Conservation (phyloP, 2,797 vertebrate species). For the Alectoris magna region DNA sequence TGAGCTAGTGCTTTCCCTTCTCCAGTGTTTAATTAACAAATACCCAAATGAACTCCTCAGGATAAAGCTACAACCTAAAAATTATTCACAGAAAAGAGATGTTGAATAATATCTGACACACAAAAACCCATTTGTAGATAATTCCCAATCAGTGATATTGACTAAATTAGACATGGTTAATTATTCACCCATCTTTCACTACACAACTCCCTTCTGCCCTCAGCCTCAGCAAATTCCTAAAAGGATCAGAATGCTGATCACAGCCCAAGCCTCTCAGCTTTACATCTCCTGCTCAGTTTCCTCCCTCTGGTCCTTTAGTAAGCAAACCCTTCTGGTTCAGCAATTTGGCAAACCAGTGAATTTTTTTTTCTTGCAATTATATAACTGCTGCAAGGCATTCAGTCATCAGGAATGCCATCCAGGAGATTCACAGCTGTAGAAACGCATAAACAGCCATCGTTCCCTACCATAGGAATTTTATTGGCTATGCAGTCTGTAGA, state of each 20-base stretch:
- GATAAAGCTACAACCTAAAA: not conserved
- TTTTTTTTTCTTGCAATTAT: constrained; percentile 48
- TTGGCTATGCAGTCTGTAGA: not conserved
- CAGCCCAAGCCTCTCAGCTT: constrained; percentile 18
- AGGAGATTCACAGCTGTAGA: constrained; percentile 33
- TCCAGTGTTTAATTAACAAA: constrained; percentile 24
- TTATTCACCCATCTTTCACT: constrained; percentile 32
- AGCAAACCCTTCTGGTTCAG: constrained; percentile 66
- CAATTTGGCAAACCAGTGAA: constrained; percentile 42
- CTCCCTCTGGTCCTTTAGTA: constrained; percentile 42
- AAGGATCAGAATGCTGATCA: constrained; percentile 32
- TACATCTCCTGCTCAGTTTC: constrained; percentile 8
- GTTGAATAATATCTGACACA: constrained; percentile 19
- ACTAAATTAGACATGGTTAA: constrained; percentile 10
- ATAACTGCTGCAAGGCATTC: constrained; percentile 54
- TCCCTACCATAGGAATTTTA: not conserved
- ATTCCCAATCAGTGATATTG: constrained; percentile 14
- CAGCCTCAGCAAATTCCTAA: not conserved
- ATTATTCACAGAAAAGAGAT: constrained; percentile 30
- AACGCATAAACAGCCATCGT: not conserved
- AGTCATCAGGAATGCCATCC: constrained; percentile 41
- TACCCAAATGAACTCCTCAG: constrained; percentile 10
- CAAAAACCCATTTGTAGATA: not conserved
- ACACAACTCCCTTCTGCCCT: not conserved
- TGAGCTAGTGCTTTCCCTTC: not conserved